Base-by-base conservation (phyloP, 2,797 vertebrate species). In the Esox masquinongy region DNA sequence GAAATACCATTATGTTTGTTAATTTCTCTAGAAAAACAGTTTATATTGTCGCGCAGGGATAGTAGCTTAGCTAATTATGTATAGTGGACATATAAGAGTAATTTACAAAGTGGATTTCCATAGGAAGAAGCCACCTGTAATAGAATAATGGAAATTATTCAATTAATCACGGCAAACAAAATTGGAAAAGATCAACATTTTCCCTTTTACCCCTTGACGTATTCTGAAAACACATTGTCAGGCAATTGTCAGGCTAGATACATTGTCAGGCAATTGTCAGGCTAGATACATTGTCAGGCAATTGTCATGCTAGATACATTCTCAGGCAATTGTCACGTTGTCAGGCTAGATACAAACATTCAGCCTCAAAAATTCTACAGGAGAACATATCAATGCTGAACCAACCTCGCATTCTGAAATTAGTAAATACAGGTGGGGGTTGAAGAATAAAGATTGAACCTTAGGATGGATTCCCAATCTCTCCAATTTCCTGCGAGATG, bases 361-460 rank as follows among this genome's bases (percentile, higher is more conserved):
- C 63, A 70, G 76, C 79, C 70, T 77, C 59, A 80, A 80, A 85
- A 88, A 84, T 75, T 31, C 3, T 72, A 89, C 83, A 82, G 82
- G 80, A 90, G 89, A 80, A 90, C 91, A 36, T 69, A 88, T 89
- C 90, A 88, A 86, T 89, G 86, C 80, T 85, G 83, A 88, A 83
- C 78, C 85, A 78, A 84, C 83, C 78, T 86, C 80, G 77, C 83
- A 84, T 88, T 87, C 88, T 90, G 85, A 91, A 89, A 87, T 87
- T 83, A 91, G 89, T 88, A 88, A 91, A 89, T 75, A 82, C 84
- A 50, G 19, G 31, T 24, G 39, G 53, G 74, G 39, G 67, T 43
- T 24, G 51, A 50, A 49, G 49, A 19, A 53, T n/a, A 49, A 80
- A 85, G 80, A 76, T 88, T 75, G 80, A 71, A 79, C 78, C 34